Evolutionary conservation across 2,888 invertebrate genomes (phyloP).

Genomic region (Lysandra bellargus): DNA sequence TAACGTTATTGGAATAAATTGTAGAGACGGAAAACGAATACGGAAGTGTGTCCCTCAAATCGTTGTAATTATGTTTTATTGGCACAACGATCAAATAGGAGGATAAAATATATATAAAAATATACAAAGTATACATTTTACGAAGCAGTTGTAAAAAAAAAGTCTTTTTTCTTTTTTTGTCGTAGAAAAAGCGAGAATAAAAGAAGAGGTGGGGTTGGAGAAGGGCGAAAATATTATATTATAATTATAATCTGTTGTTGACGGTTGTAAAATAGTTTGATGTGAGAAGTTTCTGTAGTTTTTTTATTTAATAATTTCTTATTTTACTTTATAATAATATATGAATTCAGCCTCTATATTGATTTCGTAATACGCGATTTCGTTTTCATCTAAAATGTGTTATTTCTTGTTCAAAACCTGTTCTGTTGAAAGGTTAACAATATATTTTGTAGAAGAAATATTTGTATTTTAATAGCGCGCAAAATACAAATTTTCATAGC

Average conservation of each 20-base stretch:
- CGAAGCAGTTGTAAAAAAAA: no score
- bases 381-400: constrained; percentile 5
- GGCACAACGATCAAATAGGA: neutral
- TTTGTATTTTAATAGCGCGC: neutral
- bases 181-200: no score
- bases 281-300: neutral
- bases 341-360: neutral
- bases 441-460: neutral
- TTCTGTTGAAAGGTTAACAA: constrained; percentile 8
- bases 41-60: constrained; percentile 36
- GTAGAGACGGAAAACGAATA: constrained; percentile 41
- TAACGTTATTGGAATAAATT: constrained; percentile 41
- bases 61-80: constrained; percentile 1
- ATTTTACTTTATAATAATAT: neutral
- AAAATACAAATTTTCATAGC: neutral
- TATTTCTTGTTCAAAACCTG: constrained; percentile 14
- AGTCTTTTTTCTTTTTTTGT: no score
- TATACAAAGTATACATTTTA: neutral
- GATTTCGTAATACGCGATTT: constrained; percentile 3
- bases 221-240: no score
- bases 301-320: neutral
- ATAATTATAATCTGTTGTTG: no score
- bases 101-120: neutral
- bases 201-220: no score
- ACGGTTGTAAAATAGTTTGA: no score